Conservation (phyloP, 1,140 invertebrate genomes). For the Lepidurus arcticus region DNA sequence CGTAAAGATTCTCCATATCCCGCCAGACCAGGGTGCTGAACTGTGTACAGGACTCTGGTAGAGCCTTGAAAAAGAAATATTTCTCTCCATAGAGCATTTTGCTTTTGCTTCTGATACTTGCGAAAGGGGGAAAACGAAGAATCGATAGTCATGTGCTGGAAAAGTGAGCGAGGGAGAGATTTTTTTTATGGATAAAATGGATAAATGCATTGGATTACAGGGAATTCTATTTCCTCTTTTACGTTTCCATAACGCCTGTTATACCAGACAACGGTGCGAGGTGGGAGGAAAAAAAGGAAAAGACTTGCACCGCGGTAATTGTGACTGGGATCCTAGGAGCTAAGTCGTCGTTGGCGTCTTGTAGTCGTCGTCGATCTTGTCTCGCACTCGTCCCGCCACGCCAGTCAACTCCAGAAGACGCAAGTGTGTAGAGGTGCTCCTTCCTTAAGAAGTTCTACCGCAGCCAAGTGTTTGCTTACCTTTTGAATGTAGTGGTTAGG, state of each 20-base stretch:
- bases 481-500: neutral
- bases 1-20: constrained; percentile 4
- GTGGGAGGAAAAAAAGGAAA: neutral
- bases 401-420: constrained; percentile 16
- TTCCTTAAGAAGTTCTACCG: neutral
- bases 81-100: neutral
- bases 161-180: constrained; percentile 1
- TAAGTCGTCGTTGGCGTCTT: constrained; percentile 1
- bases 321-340: neutral
- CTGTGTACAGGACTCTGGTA: neutral
- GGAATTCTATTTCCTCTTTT: neutral
- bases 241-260: neutral
- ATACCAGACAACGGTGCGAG: neutral
- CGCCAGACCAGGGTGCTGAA: neutral
- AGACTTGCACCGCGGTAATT: neutral
- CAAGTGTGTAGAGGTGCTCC: constrained; percentile 4
- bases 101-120: neutral
- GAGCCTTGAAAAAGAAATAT: neutral
- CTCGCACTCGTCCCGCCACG: neutral
- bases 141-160: constrained; percentile 7
- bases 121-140: neutral
- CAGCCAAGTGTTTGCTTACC: neutral
- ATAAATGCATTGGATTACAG: neutral
- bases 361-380: constrained; percentile 7
- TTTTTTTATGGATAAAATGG: neutral